These are phyloP conservation scores for Dinomys branickii DNA, from an alignment of 2,113 vertebrate genomes.

Conservation along the genomic window DNA sequence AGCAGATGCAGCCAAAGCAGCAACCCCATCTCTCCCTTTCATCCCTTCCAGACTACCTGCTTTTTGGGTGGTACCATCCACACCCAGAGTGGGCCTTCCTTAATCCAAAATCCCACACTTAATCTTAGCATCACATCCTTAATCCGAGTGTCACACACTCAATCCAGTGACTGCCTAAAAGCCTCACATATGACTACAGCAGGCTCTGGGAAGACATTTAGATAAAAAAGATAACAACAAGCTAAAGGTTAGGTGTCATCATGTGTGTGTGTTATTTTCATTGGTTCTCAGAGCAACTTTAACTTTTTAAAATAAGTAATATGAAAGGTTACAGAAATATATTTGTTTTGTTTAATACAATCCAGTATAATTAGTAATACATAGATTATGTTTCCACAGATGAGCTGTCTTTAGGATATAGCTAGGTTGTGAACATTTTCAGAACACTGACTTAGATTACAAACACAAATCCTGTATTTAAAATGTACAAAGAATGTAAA, in stretches of 20 bases:
- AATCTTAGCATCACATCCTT: too few species aligned
- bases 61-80: background rate
- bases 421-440: background rate
- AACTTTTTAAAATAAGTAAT: background rate
- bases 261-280: background rate
- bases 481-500: background rate
- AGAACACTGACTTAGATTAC: background rate
- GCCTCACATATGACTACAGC: background rate
- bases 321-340: background rate
- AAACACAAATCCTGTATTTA: background rate
- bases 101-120: background rate
- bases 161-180: background rate
- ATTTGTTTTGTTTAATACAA: background rate
- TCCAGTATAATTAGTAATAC: background rate
- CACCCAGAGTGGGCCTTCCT: background rate
- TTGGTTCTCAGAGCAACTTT: background rate
- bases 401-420: too few species aligned
- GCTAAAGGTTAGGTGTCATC: too few species aligned
- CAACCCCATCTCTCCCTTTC: background rate
- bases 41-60: background rate
- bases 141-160: background rate
- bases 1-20: background rate
- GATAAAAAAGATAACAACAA: too few species aligned
- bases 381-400: background rate
- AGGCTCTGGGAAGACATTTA: background rate